Evolutionary conservation across 2,888 invertebrate genomes (phyloP), one percentile per base, ranked within the genome.

Genomic region (Noctua pronuba): DNA sequence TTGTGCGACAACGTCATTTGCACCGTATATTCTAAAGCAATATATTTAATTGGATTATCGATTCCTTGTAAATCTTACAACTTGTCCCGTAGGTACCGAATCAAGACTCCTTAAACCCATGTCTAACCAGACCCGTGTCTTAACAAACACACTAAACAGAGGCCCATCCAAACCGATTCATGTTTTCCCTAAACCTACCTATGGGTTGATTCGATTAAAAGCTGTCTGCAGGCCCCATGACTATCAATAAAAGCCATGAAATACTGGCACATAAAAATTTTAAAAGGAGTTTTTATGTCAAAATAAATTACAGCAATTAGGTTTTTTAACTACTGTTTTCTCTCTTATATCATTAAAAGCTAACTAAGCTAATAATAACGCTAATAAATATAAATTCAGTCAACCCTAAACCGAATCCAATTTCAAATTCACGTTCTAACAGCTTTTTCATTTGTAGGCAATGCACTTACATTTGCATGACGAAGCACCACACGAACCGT

Each of bases 381-480:
- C 13, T 41, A 67, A 67, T 62, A 55, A 52, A 81, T 72, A 55
- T 55, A 21, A 35, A 62, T 35, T 21, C 62, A 10, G n/a, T 58
- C 31, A 67, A 58, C 66, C 49, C 31, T 58, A 58, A 78, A 62
- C 60, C 35, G 65, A 73, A 86, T 70, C n/a, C 58, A 78, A 62
- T 82, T 75, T 73, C 71, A 70, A n/a, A 75, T 79, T 78, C 28
- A 31, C 21, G 72, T 82, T 65, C 52, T 38, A 82, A 73, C 72
- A 74, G 60, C 55, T 81, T 86, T 86, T 84, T 84, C 68, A 86
- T 84, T 80, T 86, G 73, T 73, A 62, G 70, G 73, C 80, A 60
- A 86, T 75, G 79, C 84, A 75, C 79, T 82, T 73, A 78, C 78
- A 84, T 86, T 86, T 83, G 69, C 84, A 76, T 88, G 83, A 87